A percentile compares a stretch with the other conserved stretches of the same genome.
These are phyloP conservation scores for Eospalax fontanierii DNA, from an alignment of 2,797 vertebrate genomes.

Conservation along the genomic window DNA sequence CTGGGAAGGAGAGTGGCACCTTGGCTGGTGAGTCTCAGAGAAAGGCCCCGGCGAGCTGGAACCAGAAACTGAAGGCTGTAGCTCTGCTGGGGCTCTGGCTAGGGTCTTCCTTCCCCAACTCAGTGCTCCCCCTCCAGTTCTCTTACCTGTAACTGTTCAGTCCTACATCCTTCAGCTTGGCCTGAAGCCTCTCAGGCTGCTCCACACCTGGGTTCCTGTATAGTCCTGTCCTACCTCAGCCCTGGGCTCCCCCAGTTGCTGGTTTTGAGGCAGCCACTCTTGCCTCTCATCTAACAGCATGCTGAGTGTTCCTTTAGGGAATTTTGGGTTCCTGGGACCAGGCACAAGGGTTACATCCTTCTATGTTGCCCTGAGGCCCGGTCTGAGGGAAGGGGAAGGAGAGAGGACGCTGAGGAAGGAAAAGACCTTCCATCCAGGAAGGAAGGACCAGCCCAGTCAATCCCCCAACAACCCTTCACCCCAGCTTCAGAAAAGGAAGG, in stretches of 20 bases:
- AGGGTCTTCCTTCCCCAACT: not conserved
- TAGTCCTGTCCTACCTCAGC: too few relatives aligned
- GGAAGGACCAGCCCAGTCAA: not conserved
- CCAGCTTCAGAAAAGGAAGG: not conserved
- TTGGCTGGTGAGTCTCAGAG: not conserved
- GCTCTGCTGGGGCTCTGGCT: not conserved
- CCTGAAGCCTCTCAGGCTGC: not conserved
- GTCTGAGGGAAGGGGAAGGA: not conserved
- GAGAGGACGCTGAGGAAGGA: not conserved
- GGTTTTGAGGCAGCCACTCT: not conserved
- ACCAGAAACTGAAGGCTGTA: not conserved
- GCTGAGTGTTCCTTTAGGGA: not conserved
- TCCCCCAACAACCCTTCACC: not conserved
- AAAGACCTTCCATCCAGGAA: not conserved
- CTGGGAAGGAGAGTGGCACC: not conserved
- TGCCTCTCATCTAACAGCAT: not conserved
- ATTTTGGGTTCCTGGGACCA: not conserved
- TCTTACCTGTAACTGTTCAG: not conserved
- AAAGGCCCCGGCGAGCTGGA: not conserved
- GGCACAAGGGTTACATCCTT: not conserved
- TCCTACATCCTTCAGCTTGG: not conserved
- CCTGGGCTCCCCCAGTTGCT: not conserved
- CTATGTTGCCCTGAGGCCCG: not conserved
- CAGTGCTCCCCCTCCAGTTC: not conserved
- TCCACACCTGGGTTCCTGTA: not conserved